phyloP scores from a whole-genome alignment of 2,113 vertebrate species.

The Ursus arctos region DNA sequence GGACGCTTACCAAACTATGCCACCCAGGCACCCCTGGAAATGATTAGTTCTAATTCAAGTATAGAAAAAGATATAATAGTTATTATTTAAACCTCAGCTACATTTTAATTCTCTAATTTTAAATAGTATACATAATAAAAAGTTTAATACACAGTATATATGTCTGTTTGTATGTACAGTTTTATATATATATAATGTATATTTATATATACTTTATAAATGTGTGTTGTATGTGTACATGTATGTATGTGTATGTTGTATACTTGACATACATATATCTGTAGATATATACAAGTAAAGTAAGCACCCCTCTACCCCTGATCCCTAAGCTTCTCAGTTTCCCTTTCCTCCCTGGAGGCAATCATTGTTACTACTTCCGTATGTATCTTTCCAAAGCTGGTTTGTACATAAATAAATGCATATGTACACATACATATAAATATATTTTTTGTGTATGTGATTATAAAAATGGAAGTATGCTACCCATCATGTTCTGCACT shows the following conservation, averaged over 20 bases:
- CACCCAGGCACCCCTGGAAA: background rate
- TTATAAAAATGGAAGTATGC: background rate
- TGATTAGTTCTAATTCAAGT: constrained; percentile 17
- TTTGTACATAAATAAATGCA: background rate
- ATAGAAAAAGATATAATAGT: background rate
- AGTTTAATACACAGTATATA: background rate
- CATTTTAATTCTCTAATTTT: background rate
- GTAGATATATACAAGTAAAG: background rate
- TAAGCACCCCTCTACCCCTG: background rate
- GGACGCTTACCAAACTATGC: background rate
- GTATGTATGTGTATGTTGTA: background rate
- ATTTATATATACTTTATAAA: background rate
- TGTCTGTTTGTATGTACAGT: background rate
- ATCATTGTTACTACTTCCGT: background rate
- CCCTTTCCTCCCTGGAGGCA: background rate
- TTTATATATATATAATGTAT: background rate
- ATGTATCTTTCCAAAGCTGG: background rate
- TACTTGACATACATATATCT: background rate
- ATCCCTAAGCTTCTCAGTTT: background rate
- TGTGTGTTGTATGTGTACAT: background rate
- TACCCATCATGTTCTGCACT: background rate
- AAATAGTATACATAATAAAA: constrained; percentile 36
- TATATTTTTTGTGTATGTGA: background rate
- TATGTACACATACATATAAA: background rate
- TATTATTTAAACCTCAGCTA: constrained; percentile 11